Evolutionary conservation across 2,888 invertebrate species (phyloP).

Genomic region (Aspidapion aeneum): DNA sequence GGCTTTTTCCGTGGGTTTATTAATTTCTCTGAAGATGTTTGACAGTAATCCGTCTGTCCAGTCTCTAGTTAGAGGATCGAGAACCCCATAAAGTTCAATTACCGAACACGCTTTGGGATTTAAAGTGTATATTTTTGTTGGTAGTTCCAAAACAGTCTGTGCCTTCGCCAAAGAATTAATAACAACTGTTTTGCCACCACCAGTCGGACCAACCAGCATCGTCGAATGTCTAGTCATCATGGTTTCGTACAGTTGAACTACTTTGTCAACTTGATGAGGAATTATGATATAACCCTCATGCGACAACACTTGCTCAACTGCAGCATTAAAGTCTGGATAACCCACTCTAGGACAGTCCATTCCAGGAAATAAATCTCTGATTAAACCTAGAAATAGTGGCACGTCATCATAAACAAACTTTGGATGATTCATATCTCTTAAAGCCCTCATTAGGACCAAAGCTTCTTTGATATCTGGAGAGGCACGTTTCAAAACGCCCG

Average conservation of each 20-base stretch:
- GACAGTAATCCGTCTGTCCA: slow-evolving; percentile 93
- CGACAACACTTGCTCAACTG: slow-evolving; percentile 66
- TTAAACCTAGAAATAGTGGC: slow-evolving; percentile 82
- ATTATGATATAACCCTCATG: slow-evolving; percentile 66
- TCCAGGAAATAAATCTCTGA: slow-evolving; percentile 87
- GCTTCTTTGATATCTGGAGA: slow-evolving; percentile 79
- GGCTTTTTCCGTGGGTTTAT: slow-evolving; percentile 68
- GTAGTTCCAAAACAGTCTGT: slow-evolving; percentile 69
- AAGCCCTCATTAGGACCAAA: slow-evolving; percentile 84
- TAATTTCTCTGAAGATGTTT: slow-evolving; percentile 88
- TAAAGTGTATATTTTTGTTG: slow-evolving; percentile 75
- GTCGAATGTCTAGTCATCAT: slow-evolving; percentile 93
- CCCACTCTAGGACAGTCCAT: slow-evolving; percentile 84
- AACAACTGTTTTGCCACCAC: slow-evolving; percentile 88
- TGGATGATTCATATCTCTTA: slow-evolving; percentile 90
- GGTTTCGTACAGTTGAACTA: slow-evolving; percentile 88
- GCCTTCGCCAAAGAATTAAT: slow-evolving; percentile 74
- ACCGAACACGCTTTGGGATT: slow-evolving; percentile 92
- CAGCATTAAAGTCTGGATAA: slow-evolving; percentile 82
- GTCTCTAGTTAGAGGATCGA: slow-evolving; percentile 82
- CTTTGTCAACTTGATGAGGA: slow-evolving; percentile 61
- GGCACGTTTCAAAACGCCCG: slow-evolving; percentile 79
- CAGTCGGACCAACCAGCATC: slow-evolving; percentile 91
- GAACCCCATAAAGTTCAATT: slow-evolving; percentile 82
- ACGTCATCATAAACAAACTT: slow-evolving; percentile 93